Evolutionary conservation across 1,140 invertebrate genomes (phyloP).

Genomic region (Drosophila neocordata): DNA sequence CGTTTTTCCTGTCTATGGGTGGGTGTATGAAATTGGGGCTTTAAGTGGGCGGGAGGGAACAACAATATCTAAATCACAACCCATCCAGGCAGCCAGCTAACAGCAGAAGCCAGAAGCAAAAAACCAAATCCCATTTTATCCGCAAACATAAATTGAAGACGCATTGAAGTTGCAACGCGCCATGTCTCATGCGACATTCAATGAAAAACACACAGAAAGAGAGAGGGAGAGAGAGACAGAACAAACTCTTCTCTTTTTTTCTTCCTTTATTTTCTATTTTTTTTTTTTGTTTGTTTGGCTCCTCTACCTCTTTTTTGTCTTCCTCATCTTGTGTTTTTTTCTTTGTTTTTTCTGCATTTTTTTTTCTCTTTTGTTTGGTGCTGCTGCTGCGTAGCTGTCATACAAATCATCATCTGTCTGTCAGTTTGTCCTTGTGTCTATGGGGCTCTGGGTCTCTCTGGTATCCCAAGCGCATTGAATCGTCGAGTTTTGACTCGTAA

Average conservation of each 20-base stretch:
- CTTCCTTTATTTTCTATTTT: conserved; percentile 12
- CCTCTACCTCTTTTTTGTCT: conserved; percentile 24
- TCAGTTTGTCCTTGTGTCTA: conserved; percentile 8
- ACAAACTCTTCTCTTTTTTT: conserved; percentile 9
- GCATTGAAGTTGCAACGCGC: conserved; percentile 68
- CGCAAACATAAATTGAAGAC: conserved; percentile 80
- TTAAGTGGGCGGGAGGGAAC: background rate
- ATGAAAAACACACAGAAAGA: conserved; percentile 14
- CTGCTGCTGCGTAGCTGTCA: conserved; percentile 53
- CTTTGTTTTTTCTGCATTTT: conserved; percentile 27
- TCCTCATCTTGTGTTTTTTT: conserved; percentile 4
- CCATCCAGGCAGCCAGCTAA: conserved; percentile 15
- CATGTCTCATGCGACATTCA: conserved; percentile 60
- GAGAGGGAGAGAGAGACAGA: background rate
- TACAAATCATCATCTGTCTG: conserved; percentile 63
- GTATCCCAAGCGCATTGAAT: conserved; percentile 63
- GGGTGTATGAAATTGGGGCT: too few relatives aligned
- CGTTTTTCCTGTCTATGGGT: background rate
- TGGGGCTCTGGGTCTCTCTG: background rate
- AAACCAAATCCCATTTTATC: conserved; percentile 79
- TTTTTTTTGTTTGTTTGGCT: background rate
- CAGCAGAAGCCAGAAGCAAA: conserved; percentile 41
- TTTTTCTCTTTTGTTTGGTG: conserved; percentile 43
- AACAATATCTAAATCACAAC: conserved; percentile 71
- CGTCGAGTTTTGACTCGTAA: conserved; percentile 69